Conservation (phyloP, 2,888 invertebrate genomes). For the Aphidoletes aphidimyza region DNA sequence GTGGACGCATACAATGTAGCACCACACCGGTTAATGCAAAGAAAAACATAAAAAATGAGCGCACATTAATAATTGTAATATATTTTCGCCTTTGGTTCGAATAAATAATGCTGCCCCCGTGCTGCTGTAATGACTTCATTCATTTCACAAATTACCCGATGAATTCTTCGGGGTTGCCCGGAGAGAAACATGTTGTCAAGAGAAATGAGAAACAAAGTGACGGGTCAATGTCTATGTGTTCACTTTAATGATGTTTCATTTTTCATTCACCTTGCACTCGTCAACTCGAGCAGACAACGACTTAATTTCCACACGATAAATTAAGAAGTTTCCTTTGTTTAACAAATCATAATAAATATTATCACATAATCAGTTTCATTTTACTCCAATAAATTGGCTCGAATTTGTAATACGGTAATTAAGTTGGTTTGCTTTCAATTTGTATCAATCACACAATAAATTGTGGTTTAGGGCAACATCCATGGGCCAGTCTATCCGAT, state of each 20-base stretch:
- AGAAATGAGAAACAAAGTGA: not conserved
- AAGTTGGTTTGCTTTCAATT: not conserved
- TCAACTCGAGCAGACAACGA: too few relatives aligned
- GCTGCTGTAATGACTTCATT: conserved; percentile 42
- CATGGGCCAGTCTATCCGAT: too few relatives aligned
- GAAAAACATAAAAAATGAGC: not conserved
- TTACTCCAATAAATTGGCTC: conserved; percentile 32
- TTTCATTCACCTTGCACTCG: not conserved
- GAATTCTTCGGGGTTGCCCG: not conserved
- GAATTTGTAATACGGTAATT: conserved; percentile 31
- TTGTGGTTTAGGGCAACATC: too few relatives aligned
- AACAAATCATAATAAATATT: conserved; percentile 51
- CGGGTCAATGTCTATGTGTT: conserved; percentile 48
- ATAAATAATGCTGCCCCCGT: not conserved
- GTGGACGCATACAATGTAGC: not conserved
- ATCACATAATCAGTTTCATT: conserved; percentile 36
- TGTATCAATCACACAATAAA: not conserved
- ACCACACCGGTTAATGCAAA: not conserved
- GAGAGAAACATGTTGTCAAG: not conserved
- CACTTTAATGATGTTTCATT: conserved; percentile 17
- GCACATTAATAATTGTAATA: conserved; percentile 45
- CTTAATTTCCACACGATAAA: not conserved
- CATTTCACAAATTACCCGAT: conserved; percentile 30
- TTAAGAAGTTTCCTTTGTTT: conserved; percentile 34
- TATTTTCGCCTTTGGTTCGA: conserved; percentile 8